Evolutionary conservation across 2,113 vertebrate genomes (phyloP).

Genomic region (Setophaga kirtlandii): DNA sequence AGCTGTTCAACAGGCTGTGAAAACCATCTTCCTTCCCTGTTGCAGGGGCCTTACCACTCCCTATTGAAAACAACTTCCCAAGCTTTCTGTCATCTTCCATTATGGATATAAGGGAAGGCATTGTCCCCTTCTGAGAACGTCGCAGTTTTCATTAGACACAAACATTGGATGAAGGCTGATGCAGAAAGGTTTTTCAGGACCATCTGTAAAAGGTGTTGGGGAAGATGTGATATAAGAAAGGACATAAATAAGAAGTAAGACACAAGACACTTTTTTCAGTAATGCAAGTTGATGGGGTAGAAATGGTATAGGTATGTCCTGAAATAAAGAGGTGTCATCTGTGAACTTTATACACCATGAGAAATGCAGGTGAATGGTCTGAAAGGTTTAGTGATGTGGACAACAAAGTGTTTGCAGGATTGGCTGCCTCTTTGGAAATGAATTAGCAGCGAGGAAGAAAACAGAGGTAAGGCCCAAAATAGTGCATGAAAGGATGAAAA

Average conservation of each 20-base stretch:
- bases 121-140: background rate
- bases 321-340: background rate
- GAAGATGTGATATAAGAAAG: background rate
- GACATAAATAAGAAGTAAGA: background rate
- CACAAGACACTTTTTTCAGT: background rate
- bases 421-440: background rate
- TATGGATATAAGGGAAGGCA: background rate
- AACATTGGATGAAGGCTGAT: background rate
- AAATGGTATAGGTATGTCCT: background rate
- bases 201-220: background rate
- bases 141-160: background rate
- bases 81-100: background rate
- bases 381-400: background rate
- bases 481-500: background rate
- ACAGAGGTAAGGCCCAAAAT: background rate
- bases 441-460: background rate
- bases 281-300: background rate
- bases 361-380: background rate
- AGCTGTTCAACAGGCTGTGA: background rate
- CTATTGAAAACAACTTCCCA: background rate
- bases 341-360: background rate
- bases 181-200: background rate
- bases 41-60: background rate
- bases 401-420: background rate
- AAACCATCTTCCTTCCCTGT: background rate